Percentiles rank a stretch among this genome's conserved stretches.
Conservation (phyloP, 2,888 invertebrate species). For the Flexamia atlantica region DNA sequence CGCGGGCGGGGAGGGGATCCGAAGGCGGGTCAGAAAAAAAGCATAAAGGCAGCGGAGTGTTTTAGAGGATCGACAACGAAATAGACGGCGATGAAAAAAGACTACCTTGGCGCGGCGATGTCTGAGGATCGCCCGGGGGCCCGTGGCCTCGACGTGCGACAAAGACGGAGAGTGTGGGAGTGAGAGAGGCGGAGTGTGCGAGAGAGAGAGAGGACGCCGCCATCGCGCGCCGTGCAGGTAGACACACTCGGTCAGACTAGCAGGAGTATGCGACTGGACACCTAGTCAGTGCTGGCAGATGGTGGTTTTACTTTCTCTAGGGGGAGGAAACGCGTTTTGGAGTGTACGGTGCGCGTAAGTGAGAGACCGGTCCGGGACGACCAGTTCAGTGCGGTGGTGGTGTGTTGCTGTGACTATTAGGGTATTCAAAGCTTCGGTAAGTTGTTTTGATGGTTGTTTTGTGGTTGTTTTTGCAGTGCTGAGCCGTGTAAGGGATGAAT, state of each 20-base stretch:
- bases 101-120: conserved; percentile 57
- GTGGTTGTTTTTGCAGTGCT: neutral
- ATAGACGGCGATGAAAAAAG: conserved; percentile 62
- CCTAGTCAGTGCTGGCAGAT: conserved; percentile 43
- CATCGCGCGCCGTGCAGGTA: conserved; percentile 48
- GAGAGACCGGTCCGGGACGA: conserved; percentile 46
- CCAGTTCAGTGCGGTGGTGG: conserved; percentile 26
- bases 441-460: neutral
- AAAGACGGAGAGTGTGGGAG: conserved; percentile 62
- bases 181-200: conserved; percentile 62
- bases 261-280: conserved; percentile 55
- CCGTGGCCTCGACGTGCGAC: conserved; percentile 57
- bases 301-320: conserved; percentile 53
- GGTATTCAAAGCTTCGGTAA: conserved; percentile 41
- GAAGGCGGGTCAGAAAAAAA: conserved; percentile 64
- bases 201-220: conserved; percentile 59
- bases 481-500: too few species aligned
- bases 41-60: conserved; percentile 62
- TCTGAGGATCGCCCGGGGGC: conserved; percentile 59
- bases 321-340: conserved; percentile 54
- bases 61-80: conserved; percentile 64
- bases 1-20: conserved; percentile 30
- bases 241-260: conserved; percentile 32
- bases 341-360: conserved; percentile 42
- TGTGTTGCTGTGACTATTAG: conserved; percentile 34